Conservation (phyloP, 2,888 invertebrate genomes). For the Eupithecia dodoneata region DNA sequence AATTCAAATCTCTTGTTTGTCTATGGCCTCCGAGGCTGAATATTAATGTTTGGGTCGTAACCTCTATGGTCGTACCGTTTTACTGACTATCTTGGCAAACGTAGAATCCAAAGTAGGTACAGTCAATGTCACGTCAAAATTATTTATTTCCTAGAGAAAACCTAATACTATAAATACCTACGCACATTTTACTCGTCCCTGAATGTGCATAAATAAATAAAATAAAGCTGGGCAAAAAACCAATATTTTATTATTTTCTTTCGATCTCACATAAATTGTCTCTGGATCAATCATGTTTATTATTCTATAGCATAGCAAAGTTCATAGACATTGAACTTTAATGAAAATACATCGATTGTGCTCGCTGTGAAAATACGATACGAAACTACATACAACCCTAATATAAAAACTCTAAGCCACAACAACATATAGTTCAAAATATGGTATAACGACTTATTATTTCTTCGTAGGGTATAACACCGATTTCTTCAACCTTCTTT, state of each 20-base stretch:
- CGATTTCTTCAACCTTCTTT: neutral
- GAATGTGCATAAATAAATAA: no score
- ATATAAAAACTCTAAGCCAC: neutral
- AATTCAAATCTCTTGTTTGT: conserved; percentile 27
- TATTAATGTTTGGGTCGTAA: conserved; percentile 2
- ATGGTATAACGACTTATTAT: no score
- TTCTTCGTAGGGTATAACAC: no score
- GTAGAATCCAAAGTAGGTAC: neutral
- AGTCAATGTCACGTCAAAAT: neutral
- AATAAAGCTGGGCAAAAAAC: no score
- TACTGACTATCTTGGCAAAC: neutral
- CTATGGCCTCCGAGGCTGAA: conserved; percentile 15
- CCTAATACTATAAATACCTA: neutral
- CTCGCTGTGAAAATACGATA: neutral
- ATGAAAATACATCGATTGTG: neutral
- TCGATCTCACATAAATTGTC: neutral
- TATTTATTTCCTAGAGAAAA: neutral
- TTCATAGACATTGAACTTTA: neutral
- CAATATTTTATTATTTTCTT: neutral
- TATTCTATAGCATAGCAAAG: neutral
- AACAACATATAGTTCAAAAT: neutral
- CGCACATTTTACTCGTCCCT: no score
- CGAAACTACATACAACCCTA: neutral
- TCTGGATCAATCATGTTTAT: neutral
- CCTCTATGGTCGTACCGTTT: conserved; percentile 6